Evolutionary conservation across 1,140 invertebrate genomes (phyloP).

Genomic region (Hydropsyche tenuis): DNA sequence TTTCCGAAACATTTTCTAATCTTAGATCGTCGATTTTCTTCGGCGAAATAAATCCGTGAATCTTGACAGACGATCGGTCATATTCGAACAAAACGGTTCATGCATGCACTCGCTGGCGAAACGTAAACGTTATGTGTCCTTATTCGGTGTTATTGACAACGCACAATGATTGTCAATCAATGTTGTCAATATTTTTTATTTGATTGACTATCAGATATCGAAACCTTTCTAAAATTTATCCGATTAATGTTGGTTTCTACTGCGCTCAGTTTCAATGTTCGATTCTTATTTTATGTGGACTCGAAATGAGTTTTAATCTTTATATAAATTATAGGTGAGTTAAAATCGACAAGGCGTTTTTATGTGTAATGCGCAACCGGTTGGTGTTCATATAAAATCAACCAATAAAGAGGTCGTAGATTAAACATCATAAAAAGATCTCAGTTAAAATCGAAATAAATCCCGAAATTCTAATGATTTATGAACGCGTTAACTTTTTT

Average conservation of each 20-base stretch:
- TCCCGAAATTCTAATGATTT: neutral
- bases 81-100: neutral
- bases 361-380: neutral
- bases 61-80: conserved; percentile 10
- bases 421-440: conserved; percentile 9
- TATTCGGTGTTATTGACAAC: neutral
- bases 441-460: neutral
- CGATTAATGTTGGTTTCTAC: no score
- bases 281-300: no score
- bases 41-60: neutral
- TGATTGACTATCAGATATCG: neutral
- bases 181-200: neutral
- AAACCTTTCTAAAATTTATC: no score
- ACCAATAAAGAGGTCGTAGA: conserved; percentile 3
- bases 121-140: conserved; percentile 2
- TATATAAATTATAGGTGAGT: no score
- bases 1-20: no score
- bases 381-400: conserved; percentile 18
- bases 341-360: no score
- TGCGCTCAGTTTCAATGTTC: neutral
- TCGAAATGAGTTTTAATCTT: no score
- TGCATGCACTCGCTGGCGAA: neutral
- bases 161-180: conserved; percentile 15
- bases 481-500: neutral
- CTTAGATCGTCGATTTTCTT: neutral